phyloP scores from a whole-genome alignment of 2,113 vertebrate species.

The Rhodinocichla rosea region DNA sequence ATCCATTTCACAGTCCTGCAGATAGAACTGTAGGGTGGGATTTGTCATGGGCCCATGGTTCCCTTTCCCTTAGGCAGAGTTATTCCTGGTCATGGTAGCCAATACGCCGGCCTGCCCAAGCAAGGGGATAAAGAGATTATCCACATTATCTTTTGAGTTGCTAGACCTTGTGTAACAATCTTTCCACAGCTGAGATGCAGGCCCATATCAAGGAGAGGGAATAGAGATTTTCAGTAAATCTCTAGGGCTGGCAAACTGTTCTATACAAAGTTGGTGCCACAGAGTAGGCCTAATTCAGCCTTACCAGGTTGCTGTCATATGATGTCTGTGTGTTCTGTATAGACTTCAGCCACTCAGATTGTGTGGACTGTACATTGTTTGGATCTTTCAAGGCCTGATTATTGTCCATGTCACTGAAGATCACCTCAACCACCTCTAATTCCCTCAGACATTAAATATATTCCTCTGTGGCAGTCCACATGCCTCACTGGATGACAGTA shows the following conservation, averaged over 20 bases:
- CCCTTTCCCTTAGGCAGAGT: neutral
- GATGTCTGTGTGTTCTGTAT: accelerated
- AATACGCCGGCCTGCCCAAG: neutral
- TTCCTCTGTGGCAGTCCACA: neutral
- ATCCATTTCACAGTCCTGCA: neutral
- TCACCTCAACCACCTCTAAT: neutral
- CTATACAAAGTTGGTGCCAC: neutral
- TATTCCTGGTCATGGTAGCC: neutral
- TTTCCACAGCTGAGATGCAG: neutral
- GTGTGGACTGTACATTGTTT: neutral
- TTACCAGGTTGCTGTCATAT: neutral
- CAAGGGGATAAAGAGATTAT: neutral
- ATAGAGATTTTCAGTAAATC: neutral
- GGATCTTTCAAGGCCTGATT: neutral
- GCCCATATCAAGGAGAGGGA: neutral
- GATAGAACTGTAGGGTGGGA: neutral
- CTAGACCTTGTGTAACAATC: neutral
- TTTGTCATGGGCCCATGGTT: neutral
- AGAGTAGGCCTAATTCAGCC: neutral
- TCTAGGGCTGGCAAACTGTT: neutral
- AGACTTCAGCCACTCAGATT: neutral
- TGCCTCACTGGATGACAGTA: neutral
- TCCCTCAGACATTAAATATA: neutral
- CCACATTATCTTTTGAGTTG: neutral
- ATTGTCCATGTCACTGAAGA: neutral